These are phyloP conservation scores for Melanotaenia pygmaea DNA, from an alignment of 2,797 vertebrate genomes.

Conservation along the genomic window DNA sequence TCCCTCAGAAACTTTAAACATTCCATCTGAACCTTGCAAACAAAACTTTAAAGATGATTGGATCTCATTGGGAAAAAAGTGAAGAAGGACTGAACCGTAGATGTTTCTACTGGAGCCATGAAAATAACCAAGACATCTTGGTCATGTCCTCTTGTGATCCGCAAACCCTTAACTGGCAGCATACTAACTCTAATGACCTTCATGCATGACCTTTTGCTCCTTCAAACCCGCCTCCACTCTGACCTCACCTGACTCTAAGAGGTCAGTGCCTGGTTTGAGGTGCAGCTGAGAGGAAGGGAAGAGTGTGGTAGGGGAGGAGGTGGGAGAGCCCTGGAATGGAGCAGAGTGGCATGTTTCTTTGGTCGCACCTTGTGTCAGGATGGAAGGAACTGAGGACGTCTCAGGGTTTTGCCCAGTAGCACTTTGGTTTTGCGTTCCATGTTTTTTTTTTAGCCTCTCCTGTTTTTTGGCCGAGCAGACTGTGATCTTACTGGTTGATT, in stretches of 20 bases:
- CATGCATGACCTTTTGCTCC: conserved; percentile 46
- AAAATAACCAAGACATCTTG: conserved; percentile 55
- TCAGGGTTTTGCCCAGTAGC: conserved; percentile 71
- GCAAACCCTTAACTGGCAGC: conserved; percentile 30
- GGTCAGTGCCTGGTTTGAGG: conserved; percentile 34
- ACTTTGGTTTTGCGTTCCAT: conserved; percentile 83
- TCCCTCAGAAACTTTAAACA: conserved; percentile 76
- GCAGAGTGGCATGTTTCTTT: conserved; percentile 46
- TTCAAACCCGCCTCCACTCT: conserved; percentile 39
- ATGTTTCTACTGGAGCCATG: conserved; percentile 65
- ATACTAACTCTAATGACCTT: conserved; percentile 32
- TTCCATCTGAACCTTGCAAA: conserved; percentile 68
- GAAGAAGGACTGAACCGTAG: conserved; percentile 45
- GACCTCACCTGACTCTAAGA: conserved; percentile 35
- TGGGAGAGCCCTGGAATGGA: conserved; percentile 67
- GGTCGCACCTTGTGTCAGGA: conserved; percentile 50
- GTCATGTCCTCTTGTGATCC: conserved; percentile 51
- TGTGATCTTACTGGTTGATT: conserved; percentile 85
- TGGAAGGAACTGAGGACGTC: conserved; percentile 56
- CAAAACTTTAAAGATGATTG: conserved; percentile 53
- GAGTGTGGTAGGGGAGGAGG: conserved; percentile 40
- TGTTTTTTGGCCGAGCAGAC: conserved; percentile 87
- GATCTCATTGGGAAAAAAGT: conserved; percentile 41
- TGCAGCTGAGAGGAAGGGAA: conserved; percentile 4
- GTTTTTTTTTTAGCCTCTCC: conserved; percentile 84